Conservation (phyloP, 2,888 invertebrate species). For the Diabrotica balteata region DNA sequence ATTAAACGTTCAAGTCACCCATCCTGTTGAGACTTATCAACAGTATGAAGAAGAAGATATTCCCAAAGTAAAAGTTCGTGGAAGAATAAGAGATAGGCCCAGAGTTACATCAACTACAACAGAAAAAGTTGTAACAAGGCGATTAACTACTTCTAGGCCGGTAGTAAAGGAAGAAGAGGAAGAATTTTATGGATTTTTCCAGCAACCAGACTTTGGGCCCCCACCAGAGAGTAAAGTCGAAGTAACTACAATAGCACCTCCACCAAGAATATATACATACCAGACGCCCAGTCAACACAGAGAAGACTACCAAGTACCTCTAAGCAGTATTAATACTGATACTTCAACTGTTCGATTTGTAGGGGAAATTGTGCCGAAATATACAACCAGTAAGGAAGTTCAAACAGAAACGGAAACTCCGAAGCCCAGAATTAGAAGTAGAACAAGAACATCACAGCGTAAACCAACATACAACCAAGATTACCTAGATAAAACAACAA, state of each 20-base stretch:
- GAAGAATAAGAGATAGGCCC: constrained; percentile 45
- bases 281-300: constrained; percentile 20
- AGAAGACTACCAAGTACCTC: constrained; percentile 20
- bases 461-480: constrained; percentile 21
- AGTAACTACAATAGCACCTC: constrained; percentile 14
- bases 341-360: constrained; percentile 48
- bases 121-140: constrained; percentile 36
- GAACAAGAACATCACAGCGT: constrained; percentile 41
- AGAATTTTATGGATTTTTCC: constrained; percentile 60
- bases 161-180: constrained; percentile 49
- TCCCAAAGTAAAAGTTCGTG: constrained; percentile 42
- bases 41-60: constrained; percentile 38
- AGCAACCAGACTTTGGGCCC: constrained; percentile 59
- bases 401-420: constrained; percentile 39
- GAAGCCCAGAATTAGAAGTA: constrained; percentile 39
- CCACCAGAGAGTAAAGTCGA: constrained; percentile 27
- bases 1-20: constrained; percentile 45
- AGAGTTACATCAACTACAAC: constrained; percentile 37
- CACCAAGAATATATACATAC: constrained; percentile 12
- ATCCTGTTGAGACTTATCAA: constrained; percentile 34
- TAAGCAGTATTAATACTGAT: constrained; percentile 23
- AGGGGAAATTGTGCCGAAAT: constrained; percentile 56
- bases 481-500: constrained; percentile 40
- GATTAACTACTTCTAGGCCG: constrained; percentile 36
- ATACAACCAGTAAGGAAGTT: constrained; percentile 36